Base-by-base conservation (phyloP, 1,140 invertebrate species). In the Tribolium castaneum region DNA sequence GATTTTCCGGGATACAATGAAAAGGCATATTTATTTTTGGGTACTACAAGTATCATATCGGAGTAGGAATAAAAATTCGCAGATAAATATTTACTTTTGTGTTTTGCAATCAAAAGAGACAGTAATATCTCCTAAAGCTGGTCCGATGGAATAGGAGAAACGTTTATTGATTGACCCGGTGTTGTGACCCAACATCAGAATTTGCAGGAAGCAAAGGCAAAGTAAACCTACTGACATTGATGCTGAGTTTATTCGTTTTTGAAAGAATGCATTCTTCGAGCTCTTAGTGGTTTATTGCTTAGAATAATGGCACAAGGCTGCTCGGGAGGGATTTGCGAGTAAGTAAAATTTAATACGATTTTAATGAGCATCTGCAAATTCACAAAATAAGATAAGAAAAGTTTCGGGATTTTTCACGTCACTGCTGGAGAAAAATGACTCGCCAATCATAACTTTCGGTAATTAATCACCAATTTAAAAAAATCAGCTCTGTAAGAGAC, bases 101-200 rank as follows among this genome's bases (percentile, higher is more conserved):
- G 14, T 19, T 52, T 52, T 52, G 13, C 12, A 16, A 52, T 52
- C 51, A 52, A 52, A 52, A 52, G 16, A 52, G 50, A 19, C 35
- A 52, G 50, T 52, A 13, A 52, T 52, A 52, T 52, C 2, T 52
- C 16, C 50, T 19, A 52, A 4, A 52, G 51, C 51, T 13, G 13
- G 6, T 1, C 51, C 12, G 51, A 52, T 52, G 16, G 51, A 52
- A 52, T 45, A 52, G 51, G 51, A 52, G 16, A 52, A 52, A 52
- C 51, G 12, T 52, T 52, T 52, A 52, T 52, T 52, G 51, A 52
- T 52, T 52, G 51, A 52, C 51, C 51, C 16, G 51, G 16, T 52
- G 51, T 52, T 52, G 51, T 52, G 51, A 52, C 51, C 51, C 51
- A 19, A 52, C 51, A 45, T 52, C 51, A 52, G 51, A 52, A 45